Evolutionary conservation across 2,888 invertebrate species (phyloP).

Genomic region (Pogonocherus hispidulus): DNA sequence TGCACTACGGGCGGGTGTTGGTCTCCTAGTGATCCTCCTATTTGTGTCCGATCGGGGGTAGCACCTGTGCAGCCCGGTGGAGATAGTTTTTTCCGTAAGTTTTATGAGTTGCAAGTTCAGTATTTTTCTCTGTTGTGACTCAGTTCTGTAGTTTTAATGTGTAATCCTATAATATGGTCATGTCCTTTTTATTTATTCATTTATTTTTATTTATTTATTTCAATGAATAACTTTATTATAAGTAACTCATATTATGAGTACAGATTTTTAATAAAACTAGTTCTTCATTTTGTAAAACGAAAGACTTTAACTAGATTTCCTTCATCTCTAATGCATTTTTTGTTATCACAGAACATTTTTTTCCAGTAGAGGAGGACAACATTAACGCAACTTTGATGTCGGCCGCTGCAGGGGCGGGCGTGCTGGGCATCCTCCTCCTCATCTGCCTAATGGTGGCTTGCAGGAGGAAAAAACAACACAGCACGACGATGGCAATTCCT

Average conservation of each 20-base stretch:
- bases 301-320: too few relatives aligned
- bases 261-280: too few relatives aligned
- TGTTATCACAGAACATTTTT: too few relatives aligned
- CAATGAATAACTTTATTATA: too few relatives aligned
- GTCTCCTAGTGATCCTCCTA: conserved; percentile 62
- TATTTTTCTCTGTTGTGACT: too few relatives aligned
- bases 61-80: conserved; percentile 1
- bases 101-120: neutral
- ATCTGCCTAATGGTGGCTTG: conserved; percentile 65
- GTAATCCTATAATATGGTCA: too few relatives aligned
- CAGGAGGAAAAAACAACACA: conserved; percentile 60
- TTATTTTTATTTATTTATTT: too few relatives aligned
- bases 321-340: too few relatives aligned
- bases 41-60: conserved; percentile 48
- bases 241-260: too few relatives aligned
- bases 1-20: conserved; percentile 67
- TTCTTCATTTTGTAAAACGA: too few relatives aligned
- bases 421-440: conserved; percentile 63
- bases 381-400: conserved; percentile 61
- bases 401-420: conserved; percentile 66
- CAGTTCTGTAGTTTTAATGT: too few relatives aligned
- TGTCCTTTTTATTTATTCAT: too few relatives aligned
- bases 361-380: conserved; percentile 59
- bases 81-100: conserved; percentile 59
- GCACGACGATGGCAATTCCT: conserved; percentile 59